Percentiles rank a stretch among this genome's conserved stretches.
phyloP scores from a whole-genome alignment of 2,888 invertebrate species.

The Coremacera marginata region DNA sequence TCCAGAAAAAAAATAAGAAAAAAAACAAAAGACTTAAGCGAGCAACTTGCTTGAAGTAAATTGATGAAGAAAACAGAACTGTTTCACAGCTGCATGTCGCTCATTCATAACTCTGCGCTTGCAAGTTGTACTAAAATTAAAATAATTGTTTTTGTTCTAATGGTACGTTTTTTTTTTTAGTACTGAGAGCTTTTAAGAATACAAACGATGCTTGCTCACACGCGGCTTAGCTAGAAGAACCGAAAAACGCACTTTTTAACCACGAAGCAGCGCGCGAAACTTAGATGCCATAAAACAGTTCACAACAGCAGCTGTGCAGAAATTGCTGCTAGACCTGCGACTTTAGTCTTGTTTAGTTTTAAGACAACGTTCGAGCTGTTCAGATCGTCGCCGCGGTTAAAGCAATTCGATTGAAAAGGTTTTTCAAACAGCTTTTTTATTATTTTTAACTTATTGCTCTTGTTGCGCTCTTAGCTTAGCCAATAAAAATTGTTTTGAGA shows the following conservation, averaged over 20 bases:
- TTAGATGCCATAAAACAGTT: no score
- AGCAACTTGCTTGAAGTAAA: background rate
- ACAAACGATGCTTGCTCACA: background rate
- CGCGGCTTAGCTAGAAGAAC: background rate
- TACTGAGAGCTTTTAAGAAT: background rate
- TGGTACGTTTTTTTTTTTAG: background rate
- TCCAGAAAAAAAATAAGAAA: background rate
- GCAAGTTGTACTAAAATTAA: constrained; percentile 20
- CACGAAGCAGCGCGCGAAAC: no score
- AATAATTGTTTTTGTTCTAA: background rate
- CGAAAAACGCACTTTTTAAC: background rate
- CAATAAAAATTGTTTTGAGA: constrained; percentile 42
- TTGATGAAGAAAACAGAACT: background rate
- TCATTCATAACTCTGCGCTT: constrained; percentile 1
- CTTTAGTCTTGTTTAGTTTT: constrained; percentile 14
- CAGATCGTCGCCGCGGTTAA: constrained; percentile 24
- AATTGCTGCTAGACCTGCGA: background rate
- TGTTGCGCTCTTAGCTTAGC: background rate
- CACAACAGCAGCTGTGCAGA: background rate
- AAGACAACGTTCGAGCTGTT: constrained; percentile 15
- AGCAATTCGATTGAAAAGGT: background rate
- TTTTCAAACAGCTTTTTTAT: background rate
- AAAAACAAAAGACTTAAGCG: constrained; percentile 18
- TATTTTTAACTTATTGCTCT: background rate
- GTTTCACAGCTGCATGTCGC: background rate